A percentile compares a stretch with the other conserved stretches of the same genome.
phyloP scores from a whole-genome alignment of 2,113 vertebrate species.

The Plecotus auritus region DNA sequence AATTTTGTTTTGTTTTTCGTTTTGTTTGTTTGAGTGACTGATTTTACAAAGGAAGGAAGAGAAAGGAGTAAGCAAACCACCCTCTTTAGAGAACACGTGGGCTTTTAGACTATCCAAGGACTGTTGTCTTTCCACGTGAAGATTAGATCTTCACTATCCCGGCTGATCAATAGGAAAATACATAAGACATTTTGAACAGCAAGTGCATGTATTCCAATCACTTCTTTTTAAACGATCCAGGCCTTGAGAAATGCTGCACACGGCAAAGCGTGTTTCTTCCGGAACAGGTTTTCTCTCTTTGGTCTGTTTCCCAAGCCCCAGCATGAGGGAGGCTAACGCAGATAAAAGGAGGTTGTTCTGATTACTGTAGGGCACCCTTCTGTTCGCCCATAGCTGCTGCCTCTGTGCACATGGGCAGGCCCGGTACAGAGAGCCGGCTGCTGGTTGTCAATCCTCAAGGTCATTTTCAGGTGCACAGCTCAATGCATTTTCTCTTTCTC shows the following conservation, averaged over 20 bases:
- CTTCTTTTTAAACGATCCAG: neutral
- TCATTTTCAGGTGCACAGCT: neutral
- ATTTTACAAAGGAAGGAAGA: neutral
- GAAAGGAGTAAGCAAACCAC: neutral
- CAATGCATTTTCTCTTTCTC: neutral
- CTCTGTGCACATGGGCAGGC: neutral
- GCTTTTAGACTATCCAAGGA: slow-evolving; percentile 49
- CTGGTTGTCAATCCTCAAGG: neutral
- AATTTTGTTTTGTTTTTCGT: slow-evolving; percentile 15
- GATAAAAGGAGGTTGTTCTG: neutral
- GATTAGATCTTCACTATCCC: neutral
- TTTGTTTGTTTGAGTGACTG: neutral
- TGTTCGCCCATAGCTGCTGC: neutral
- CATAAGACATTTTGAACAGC: neutral
- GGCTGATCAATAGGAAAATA: slow-evolving; percentile 3
- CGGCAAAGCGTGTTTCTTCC: neutral
- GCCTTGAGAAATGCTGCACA: neutral
- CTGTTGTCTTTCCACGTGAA: slow-evolving; percentile 53
- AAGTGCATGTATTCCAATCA: slow-evolving; percentile 5
- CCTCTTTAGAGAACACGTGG: neutral
- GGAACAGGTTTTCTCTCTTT: neutral
- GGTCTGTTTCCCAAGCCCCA: neutral
- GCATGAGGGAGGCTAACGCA: neutral
- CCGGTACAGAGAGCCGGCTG: neutral
- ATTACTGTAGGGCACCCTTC: neutral